These are phyloP conservation scores for Tiaroga cobitis DNA, from an alignment of 2,797 vertebrate genomes.

Conservation along the genomic window DNA sequence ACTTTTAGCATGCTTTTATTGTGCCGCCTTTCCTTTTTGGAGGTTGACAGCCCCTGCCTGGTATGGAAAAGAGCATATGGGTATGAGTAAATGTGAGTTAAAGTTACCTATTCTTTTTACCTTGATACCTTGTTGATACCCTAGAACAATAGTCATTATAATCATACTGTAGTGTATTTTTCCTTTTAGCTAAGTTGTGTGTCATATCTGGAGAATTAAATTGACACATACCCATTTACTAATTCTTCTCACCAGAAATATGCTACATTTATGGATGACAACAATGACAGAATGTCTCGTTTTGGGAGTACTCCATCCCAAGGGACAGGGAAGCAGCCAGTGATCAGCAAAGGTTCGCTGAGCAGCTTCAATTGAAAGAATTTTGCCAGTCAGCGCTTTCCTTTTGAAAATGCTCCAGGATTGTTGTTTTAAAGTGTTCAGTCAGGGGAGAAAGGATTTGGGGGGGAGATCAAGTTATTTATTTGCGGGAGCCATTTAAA, in stretches of 20 bases:
- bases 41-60: not conserved
- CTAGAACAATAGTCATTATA: not conserved
- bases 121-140: not conserved
- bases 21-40: not conserved
- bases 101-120: not conserved
- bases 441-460: constrained; percentile 78
- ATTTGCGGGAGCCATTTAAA: constrained; percentile 80
- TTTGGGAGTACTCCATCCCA: constrained; percentile 55
- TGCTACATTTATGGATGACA: constrained; percentile 20
- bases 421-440: constrained; percentile 81
- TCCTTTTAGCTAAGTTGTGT: not conserved
- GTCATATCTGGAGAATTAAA: not conserved
- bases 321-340: constrained; percentile 73
- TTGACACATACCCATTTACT: not conserved
- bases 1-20: not conserved
- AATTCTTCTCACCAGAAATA: not conserved
- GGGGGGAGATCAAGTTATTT: constrained; percentile 81
- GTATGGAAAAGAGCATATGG: not conserved
- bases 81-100: not conserved
- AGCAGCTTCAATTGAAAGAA: constrained; percentile 75
- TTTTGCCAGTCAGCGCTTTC: constrained; percentile 80
- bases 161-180: not conserved
- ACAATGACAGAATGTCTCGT: constrained; percentile 47
- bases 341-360: constrained; percentile 73
- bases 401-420: constrained; percentile 76